Base-by-base conservation (phyloP, 2,888 invertebrate species). In the Augiades crinisus region DNA sequence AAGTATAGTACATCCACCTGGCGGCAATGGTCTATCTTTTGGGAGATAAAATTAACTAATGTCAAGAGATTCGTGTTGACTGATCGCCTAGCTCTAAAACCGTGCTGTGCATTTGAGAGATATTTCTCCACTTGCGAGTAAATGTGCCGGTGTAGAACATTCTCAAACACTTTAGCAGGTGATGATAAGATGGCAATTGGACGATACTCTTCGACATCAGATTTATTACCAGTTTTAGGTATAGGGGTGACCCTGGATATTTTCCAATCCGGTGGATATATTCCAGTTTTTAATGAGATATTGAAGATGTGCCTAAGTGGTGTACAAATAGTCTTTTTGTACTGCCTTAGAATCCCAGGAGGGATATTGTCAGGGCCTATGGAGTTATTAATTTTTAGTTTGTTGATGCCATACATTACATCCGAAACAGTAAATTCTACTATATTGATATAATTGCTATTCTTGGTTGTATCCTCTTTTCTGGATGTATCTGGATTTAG, bases 1-100 rank as follows among this genome's bases (percentile, higher is more conserved):
- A 56, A 58, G 22, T 55, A 56, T 0, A 52, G 14, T 1, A 53
- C 55, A 38, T 56, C 56, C 1, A 56, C 56, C 27, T 60, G 57
- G 0, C n/a, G 8, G 5, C 55, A 33, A 1, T 5, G 6, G 14
- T 58, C 55, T 37, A 58, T 16, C 2, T 27, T 10, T 2, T n/a
- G 3, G 5, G 55, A 47, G 2, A 56, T 38, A 14, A 14, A 50
- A 12, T 57, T 53, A 0, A 57, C 51, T 5, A 57, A 22, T 10
- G 40, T 49, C 8, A 57, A 27, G 0, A 56, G 30, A 34, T 59
- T 59, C 2, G 55, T 56, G 12, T 41, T 41, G 5, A 56, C 57
- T 7, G 57, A 59, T 5, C 59, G 41, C 6, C 45, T 38, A 4
- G 52, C 4, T 16, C 56, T 45, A 19, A 60, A 60, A 0, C 58